phyloP scores from a whole-genome alignment of 92 coral and sea anemone species.

The Isaurus tuberculatus region DNA sequence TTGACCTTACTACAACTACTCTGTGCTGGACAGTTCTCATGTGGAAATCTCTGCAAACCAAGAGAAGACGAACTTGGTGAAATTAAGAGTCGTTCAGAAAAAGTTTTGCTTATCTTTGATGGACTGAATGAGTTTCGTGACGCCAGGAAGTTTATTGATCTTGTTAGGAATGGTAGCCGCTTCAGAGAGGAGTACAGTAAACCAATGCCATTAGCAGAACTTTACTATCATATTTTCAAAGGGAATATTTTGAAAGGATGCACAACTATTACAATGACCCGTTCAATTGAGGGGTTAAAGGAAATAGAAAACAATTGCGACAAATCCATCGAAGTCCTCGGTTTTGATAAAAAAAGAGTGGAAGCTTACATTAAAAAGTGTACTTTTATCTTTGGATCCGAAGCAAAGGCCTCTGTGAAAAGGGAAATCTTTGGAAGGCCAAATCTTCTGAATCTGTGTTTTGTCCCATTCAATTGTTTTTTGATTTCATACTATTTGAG shows the following conservation, averaged over 20 bases:
- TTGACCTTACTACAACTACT: slow-evolving; percentile 35
- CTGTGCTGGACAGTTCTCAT: slow-evolving; percentile 43
- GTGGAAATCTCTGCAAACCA: slow-evolving; percentile 39
- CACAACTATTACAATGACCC: slow-evolving; percentile 34
- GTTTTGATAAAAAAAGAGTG: slow-evolving; percentile 35
- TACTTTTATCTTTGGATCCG: slow-evolving; percentile 10
- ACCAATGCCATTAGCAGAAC: slow-evolving; percentile 43
- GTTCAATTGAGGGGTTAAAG: slow-evolving; percentile 21
- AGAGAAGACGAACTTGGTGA: slow-evolving; percentile 45
- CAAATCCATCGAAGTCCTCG: slow-evolving; percentile 24
- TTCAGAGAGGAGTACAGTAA: slow-evolving; percentile 46
- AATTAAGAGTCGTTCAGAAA: slow-evolving; percentile 15
- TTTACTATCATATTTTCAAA: slow-evolving; percentile 40
- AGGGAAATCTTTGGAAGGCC: slow-evolving; percentile 39
- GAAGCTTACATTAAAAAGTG: slow-evolving; percentile 24
- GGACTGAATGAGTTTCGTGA: slow-evolving; percentile 37
- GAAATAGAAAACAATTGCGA: slow-evolving; percentile 31
- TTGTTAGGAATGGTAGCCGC: slow-evolving; percentile 45
- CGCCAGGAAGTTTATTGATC: slow-evolving; percentile 27
- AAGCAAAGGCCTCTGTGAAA: slow-evolving; percentile 5
- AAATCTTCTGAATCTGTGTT: slow-evolving; percentile 38
- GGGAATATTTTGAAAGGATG: slow-evolving; percentile 40
- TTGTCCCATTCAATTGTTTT: slow-evolving; percentile 44
- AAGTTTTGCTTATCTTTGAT: slow-evolving; percentile 38
- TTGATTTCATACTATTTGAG: slow-evolving; percentile 41